Percentiles rank a stretch among this genome's conserved stretches.
phyloP scores from a whole-genome alignment of 2,113 vertebrate species.

The Carassius carassius region DNA sequence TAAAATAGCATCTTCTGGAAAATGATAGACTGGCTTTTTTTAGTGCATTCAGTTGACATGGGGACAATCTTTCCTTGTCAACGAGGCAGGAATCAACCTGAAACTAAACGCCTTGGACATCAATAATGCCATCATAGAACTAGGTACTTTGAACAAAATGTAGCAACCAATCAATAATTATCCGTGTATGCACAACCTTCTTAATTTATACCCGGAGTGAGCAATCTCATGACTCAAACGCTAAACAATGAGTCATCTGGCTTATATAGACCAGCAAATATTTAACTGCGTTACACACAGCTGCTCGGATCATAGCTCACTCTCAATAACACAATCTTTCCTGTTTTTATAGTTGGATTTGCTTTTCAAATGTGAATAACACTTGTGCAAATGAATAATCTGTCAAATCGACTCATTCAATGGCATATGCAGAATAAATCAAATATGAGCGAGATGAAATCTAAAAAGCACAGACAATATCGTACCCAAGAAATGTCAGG shows the following conservation, averaged over 20 bases:
- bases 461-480: slow-evolving; percentile 10
- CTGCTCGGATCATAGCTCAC: background rate
- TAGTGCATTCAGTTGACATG: background rate
- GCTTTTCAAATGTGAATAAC: background rate
- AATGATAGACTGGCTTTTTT: background rate
- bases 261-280: slow-evolving; percentile 6
- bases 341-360: background rate
- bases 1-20: slow-evolving; percentile 6
- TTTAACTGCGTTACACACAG: background rate
- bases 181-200: background rate
- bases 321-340: background rate
- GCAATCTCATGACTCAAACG: background rate
- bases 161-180: background rate
- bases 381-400: background rate
- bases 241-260: slow-evolving; percentile 22
- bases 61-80: background rate
- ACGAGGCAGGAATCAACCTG: background rate
- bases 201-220: background rate
- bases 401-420: background rate
- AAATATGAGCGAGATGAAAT: background rate
- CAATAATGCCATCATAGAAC: background rate
- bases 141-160: background rate
- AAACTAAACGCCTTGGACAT: background rate
- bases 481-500: background rate
- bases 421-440: background rate